A percentile compares a stretch with the other conserved stretches of the same genome.
Evolutionary conservation across 2,888 invertebrate species (phyloP).

Genomic region (Cosmopolites sordidus): DNA sequence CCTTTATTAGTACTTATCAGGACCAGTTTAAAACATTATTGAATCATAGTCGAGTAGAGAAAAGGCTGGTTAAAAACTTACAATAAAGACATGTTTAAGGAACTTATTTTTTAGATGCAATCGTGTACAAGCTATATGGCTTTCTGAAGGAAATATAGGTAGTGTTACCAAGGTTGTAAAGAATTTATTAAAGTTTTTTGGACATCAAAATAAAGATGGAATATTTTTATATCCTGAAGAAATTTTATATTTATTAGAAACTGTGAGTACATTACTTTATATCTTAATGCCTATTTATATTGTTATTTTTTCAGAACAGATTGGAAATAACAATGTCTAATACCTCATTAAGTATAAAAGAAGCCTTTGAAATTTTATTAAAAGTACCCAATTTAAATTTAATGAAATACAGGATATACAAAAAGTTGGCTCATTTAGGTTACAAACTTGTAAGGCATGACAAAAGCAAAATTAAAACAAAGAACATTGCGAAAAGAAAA

Average conservation of each 20-base stretch:
- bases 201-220: slow-evolving; percentile 40
- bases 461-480: slow-evolving; percentile 14
- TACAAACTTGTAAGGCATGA: slow-evolving; percentile 32
- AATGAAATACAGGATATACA: slow-evolving; percentile 38
- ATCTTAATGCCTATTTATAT: too few species aligned
- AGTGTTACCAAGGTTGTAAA: slow-evolving; percentile 36
- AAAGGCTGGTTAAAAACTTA: slow-evolving; percentile 34
- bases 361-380: slow-evolving; percentile 58
- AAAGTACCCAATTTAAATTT: slow-evolving; percentile 26
- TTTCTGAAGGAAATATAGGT: slow-evolving; percentile 32
- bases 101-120: slow-evolving; percentile 34
- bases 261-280: slow-evolving; percentile 57
- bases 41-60: slow-evolving; percentile 37
- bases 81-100: background rate
- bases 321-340: slow-evolving; percentile 56
- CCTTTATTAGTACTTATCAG: slow-evolving; percentile 30
- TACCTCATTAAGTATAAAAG: slow-evolving; percentile 60
- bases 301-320: slow-evolving; percentile 61
- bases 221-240: slow-evolving; percentile 59
- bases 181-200: slow-evolving; percentile 37
- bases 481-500: slow-evolving; percentile 5
- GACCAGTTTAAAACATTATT: slow-evolving; percentile 30
- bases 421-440: slow-evolving; percentile 37
- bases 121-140: slow-evolving; percentile 40
- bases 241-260: slow-evolving; percentile 62